phyloP scores from a whole-genome alignment of 2,888 invertebrate genomes.

The Leptopilina syphax region DNA sequence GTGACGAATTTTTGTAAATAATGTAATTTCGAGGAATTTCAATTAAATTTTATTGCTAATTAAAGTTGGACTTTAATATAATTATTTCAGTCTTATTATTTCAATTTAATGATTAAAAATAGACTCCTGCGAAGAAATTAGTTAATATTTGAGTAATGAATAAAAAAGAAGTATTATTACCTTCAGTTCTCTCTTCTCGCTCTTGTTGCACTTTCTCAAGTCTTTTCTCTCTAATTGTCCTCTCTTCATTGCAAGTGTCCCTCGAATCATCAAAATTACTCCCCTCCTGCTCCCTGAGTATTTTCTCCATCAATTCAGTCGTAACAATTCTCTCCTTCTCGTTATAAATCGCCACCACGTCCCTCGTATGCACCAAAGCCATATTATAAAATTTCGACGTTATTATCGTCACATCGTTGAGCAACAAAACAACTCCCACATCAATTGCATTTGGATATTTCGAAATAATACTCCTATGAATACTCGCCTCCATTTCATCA shows the following conservation, averaged over 20 bases:
- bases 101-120: too few species aligned
- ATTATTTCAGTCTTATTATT: too few species aligned
- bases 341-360: constrained; percentile 70
- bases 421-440: constrained; percentile 67
- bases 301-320: constrained; percentile 50
- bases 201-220: neutral
- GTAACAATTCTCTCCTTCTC: constrained; percentile 64
- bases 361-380: constrained; percentile 67
- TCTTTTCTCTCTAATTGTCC: too few species aligned
- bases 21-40: too few species aligned
- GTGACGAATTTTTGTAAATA: too few species aligned
- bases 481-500: constrained; percentile 75
- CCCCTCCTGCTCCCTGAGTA: neutral
- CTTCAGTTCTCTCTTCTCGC: neutral
- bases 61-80: too few species aligned
- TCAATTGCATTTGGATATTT: constrained; percentile 71
- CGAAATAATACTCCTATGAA: constrained; percentile 75
- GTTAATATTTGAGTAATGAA: too few species aligned
- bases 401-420: constrained; percentile 70
- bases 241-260: neutral
- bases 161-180: neutral
- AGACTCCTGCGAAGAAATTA: too few species aligned
- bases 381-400: constrained; percentile 53
- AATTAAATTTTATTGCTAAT: too few species aligned
- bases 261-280: constrained; percentile 24